A percentile compares a stretch with the other conserved stretches of the same genome.
phyloP scores from a whole-genome alignment of 2,888 invertebrate genomes.

The Apotomis turbidana region DNA sequence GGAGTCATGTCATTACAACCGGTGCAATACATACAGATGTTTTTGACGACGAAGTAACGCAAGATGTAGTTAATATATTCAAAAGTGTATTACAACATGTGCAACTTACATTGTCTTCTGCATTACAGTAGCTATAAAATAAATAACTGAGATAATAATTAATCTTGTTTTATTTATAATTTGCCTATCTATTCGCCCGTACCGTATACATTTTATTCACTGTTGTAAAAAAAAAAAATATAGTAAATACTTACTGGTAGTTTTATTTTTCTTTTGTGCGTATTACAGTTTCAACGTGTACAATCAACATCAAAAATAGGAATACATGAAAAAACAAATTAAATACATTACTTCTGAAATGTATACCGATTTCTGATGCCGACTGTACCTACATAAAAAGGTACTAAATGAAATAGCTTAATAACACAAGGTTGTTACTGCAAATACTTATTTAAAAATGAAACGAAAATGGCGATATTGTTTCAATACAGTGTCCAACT shows the following conservation, averaged over 20 bases:
- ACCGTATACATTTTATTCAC: slow-evolving; percentile 11
- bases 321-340: background rate
- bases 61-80: slow-evolving; percentile 18
- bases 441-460: slow-evolving; percentile 6
- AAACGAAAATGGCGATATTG: slow-evolving; percentile 10
- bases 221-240: slow-evolving; percentile 1
- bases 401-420: slow-evolving; percentile 3
- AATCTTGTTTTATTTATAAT: slow-evolving; percentile 14
- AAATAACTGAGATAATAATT: slow-evolving; percentile 11
- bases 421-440: background rate
- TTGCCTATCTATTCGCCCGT: slow-evolving; percentile 1
- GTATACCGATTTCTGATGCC: slow-evolving; percentile 8
- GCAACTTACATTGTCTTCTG: background rate
- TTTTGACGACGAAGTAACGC: slow-evolving; percentile 3
- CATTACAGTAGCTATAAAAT: slow-evolving; percentile 6
- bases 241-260: background rate
- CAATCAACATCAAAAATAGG: slow-evolving; percentile 7
- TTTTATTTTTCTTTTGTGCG: slow-evolving; percentile 5
- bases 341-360: slow-evolving; percentile 12
- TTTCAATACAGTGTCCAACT: slow-evolving; percentile 15
- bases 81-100: slow-evolving; percentile 9
- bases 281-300: slow-evolving; percentile 7
- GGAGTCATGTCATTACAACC: slow-evolving; percentile 13
- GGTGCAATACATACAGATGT: slow-evolving; percentile 12
- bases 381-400: background rate